A percentile compares a stretch with the other conserved stretches of the same genome.
phyloP scores from a whole-genome alignment of 2,888 invertebrate species.

The Peribatodes rhomboidaria region DNA sequence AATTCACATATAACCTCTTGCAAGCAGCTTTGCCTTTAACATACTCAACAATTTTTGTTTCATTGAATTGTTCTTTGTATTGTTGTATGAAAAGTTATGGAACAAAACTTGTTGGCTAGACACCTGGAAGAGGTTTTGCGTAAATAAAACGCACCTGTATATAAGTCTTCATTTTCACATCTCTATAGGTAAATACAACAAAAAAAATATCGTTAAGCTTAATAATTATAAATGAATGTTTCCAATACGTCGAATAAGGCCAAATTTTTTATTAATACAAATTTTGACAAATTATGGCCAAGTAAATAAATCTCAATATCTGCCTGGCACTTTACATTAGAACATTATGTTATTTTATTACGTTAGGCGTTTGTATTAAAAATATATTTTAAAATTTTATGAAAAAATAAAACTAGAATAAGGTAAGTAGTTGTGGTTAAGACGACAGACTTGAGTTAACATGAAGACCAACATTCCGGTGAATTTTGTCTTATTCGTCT shows the following conservation, averaged over 20 bases:
- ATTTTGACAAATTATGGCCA: neutral
- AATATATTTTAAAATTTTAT: neutral
- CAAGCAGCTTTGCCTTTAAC: too few relatives aligned
- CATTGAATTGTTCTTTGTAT: too few relatives aligned
- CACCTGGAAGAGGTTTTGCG: too few relatives aligned
- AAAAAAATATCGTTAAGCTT: neutral
- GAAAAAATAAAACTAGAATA: neutral
- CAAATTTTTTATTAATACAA: neutral
- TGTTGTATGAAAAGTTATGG: too few relatives aligned
- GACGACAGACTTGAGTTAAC: neutral
- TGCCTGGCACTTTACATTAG: neutral
- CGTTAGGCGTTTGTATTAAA: neutral
- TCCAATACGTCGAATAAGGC: neutral
- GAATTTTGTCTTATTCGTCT: neutral
- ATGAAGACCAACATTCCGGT: too few relatives aligned
- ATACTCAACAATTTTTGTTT: too few relatives aligned
- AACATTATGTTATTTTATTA: neutral
- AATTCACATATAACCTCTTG: too few relatives aligned
- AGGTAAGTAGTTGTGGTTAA: constrained; percentile 1
- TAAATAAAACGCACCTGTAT: neutral
- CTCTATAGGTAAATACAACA: neutral
- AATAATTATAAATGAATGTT: neutral
- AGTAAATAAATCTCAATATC: neutral
- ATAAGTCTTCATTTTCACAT: constrained; percentile 30
- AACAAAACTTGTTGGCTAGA: too few relatives aligned